These are phyloP conservation scores for Leptopilina syphax DNA, from an alignment of 2,888 invertebrate species.

Conservation along the genomic window DNA sequence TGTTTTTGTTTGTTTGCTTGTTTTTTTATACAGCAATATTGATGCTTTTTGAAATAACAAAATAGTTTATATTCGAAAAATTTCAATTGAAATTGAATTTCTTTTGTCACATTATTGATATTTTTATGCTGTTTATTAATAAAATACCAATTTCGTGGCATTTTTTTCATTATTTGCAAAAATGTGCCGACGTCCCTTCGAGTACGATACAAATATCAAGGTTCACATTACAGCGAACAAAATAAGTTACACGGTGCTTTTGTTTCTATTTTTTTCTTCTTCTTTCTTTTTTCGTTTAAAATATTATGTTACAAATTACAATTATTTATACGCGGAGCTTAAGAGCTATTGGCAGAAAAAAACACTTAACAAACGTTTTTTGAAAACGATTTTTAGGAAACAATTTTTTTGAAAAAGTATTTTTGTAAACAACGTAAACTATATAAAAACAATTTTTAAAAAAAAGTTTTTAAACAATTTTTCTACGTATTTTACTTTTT, in stretches of 20 bases:
- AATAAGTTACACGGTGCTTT: slow-evolving; percentile 71
- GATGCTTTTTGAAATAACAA: slow-evolving; percentile 26
- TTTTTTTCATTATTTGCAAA: background rate
- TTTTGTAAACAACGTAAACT: no score
- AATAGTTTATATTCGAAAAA: slow-evolving; percentile 23
- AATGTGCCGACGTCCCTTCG: slow-evolving; percentile 38
- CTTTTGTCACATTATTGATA: no score
- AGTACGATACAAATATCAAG: slow-evolving; percentile 63
- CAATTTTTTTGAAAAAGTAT: no score
- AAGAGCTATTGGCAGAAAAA: slow-evolving; percentile 70
- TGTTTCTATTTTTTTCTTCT: slow-evolving; percentile 43
- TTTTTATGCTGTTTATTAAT: background rate
- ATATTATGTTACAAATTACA: slow-evolving; percentile 73
- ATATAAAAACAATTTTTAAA: no score
- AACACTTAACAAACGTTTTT: slow-evolving; percentile 38
- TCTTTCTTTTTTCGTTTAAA: slow-evolving; percentile 65
- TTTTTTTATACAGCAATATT: background rate
- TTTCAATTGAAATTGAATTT: background rate
- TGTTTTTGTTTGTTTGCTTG: no score
- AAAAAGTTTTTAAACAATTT: background rate
- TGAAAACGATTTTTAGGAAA: no score
- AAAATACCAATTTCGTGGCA: background rate
- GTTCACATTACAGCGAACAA: slow-evolving; percentile 71
- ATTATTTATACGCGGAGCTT: slow-evolving; percentile 70
- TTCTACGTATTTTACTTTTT: background rate